phyloP scores from a whole-genome alignment of 2,113 vertebrate species.

The Pholis gunnellus region DNA sequence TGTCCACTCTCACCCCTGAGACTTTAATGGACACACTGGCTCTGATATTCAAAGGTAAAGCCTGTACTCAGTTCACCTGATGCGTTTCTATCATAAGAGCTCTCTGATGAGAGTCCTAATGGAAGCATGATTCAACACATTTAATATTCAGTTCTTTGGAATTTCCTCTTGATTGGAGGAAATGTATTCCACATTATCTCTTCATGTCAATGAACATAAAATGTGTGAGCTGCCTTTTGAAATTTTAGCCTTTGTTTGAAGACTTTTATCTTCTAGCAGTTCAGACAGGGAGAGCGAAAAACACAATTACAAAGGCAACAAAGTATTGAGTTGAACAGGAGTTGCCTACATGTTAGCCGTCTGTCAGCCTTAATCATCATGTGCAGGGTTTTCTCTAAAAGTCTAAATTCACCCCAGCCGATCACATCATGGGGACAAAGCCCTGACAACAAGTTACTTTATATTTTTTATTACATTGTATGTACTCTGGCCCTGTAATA shows the following conservation, averaged over 20 bases:
- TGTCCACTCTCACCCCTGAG: slow-evolving; percentile 70
- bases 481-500: background rate
- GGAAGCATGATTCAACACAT: background rate
- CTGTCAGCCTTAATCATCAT: background rate
- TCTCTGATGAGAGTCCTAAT: slow-evolving; percentile 23
- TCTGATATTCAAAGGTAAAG: slow-evolving; percentile 89
- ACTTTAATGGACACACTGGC: slow-evolving; percentile 84
- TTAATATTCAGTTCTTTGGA: background rate
- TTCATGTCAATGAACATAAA: too few relatives aligned
- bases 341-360: background rate
- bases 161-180: background rate
- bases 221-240: background rate
- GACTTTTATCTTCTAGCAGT: background rate
- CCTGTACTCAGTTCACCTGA: background rate
- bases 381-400: background rate
- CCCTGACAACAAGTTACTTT: background rate
- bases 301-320: background rate
- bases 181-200: slow-evolving; percentile 18
- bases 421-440: background rate
- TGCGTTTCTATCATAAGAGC: background rate
- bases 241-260: background rate
- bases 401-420: background rate
- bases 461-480: background rate
- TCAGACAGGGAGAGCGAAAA: background rate
- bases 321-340: background rate